phyloP scores from a whole-genome alignment of 2,797 vertebrate genomes.

The Rhincodon typus region DNA sequence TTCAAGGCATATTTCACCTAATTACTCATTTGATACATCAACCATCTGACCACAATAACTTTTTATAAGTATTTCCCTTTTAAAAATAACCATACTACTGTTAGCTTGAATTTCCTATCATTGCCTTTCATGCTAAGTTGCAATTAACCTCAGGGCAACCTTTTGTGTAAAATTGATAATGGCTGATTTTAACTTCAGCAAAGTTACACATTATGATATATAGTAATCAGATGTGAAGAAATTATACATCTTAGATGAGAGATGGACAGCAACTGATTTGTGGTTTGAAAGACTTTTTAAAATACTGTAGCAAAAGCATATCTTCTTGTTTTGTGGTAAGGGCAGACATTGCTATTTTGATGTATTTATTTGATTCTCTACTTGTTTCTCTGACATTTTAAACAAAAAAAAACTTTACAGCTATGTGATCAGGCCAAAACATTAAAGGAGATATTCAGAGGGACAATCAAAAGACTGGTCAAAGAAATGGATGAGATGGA shows the following conservation, averaged over 20 bases:
- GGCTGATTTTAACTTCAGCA: background rate
- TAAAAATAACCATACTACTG: background rate
- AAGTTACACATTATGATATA: background rate
- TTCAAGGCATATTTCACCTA: slow-evolving; percentile 14
- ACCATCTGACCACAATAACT: background rate
- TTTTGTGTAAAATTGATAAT: slow-evolving; percentile 26
- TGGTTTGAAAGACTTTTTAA: too few species aligned
- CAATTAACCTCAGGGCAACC: background rate
- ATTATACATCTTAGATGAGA: background rate
- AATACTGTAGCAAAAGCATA: background rate
- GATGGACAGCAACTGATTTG: background rate
- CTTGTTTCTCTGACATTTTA: background rate
- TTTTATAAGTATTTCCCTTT: background rate
- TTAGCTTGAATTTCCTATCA: background rate
- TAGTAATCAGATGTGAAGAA: background rate
- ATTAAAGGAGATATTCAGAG: background rate
- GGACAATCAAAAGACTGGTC: background rate
- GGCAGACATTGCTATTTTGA: background rate
- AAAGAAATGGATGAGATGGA: background rate
- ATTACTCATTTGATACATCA: background rate
- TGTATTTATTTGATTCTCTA: background rate
- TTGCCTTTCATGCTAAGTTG: background rate
- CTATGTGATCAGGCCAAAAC: too few species aligned
- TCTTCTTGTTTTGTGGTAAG: background rate
- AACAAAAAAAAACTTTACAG: too few species aligned